Conservation (phyloP, 2,113 vertebrate genomes). For the Syrrhaptes paradoxus region DNA sequence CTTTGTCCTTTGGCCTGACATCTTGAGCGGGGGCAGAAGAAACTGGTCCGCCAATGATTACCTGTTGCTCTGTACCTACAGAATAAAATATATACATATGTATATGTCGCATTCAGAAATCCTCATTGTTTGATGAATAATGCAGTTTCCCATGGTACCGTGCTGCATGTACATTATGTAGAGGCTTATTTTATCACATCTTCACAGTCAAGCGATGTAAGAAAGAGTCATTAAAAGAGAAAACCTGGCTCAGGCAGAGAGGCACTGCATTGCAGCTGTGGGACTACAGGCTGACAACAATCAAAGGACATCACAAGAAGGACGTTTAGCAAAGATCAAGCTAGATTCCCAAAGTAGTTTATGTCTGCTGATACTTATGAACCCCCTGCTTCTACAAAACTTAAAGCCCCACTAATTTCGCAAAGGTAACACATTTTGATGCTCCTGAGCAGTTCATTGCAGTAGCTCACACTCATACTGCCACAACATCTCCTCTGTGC, state of each 20-base stretch:
- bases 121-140: fast-evolving
- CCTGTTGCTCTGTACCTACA: slow-evolving; percentile 75
- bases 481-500: neutral
- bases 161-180: neutral
- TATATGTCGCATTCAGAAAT: neutral
- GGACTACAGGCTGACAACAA: neutral
- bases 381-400: neutral
- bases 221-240: neutral
- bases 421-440: neutral
- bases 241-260: neutral
- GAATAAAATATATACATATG: neutral
- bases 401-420: neutral
- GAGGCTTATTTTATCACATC: neutral
- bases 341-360: neutral
- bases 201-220: neutral
- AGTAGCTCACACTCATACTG: neutral
- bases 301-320: neutral
- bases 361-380: neutral
- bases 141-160: fast-evolving
- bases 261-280: neutral
- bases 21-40: slow-evolving; percentile 75
- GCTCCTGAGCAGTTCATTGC: neutral
- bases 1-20: slow-evolving; percentile 89
- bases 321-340: neutral
- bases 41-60: slow-evolving; percentile 8